These are phyloP conservation scores for Plusia festucae DNA, from an alignment of 2,888 invertebrate species.

Conservation along the genomic window DNA sequence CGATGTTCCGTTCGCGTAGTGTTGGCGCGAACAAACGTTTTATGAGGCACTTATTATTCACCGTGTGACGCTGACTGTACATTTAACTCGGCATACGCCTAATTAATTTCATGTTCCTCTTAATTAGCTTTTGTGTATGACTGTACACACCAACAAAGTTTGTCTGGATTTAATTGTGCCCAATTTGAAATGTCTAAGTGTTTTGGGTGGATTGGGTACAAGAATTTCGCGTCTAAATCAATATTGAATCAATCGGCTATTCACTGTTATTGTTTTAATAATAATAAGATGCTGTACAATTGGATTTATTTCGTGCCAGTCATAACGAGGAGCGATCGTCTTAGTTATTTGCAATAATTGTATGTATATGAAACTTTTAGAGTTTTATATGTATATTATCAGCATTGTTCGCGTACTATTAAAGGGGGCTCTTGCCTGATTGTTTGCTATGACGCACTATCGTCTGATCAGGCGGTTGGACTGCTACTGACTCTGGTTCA, in stretches of 20 bases:
- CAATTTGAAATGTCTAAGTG: neutral
- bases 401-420: too few species aligned
- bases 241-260: constrained; percentile 13
- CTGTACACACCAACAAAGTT: neutral
- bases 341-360: too few species aligned
- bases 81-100: constrained; percentile 15
- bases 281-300: constrained; percentile 9
- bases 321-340: too few species aligned
- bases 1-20: too few species aligned
- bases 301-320: neutral
- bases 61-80: neutral
- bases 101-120: constrained; percentile 23
- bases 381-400: too few species aligned
- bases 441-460: too few species aligned
- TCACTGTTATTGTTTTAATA: constrained; percentile 16
- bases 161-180: constrained; percentile 10
- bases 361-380: too few species aligned
- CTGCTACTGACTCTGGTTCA: too few species aligned
- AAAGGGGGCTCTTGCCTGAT: too few species aligned
- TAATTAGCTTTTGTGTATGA: constrained; percentile 7
- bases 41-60: constrained; percentile 2
- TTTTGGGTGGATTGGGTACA: neutral
- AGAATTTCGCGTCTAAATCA: constrained; percentile 1
- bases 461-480: too few species aligned
- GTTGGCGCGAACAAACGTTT: too few species aligned